Base-by-base conservation (phyloP, 2,797 vertebrate species). In the Platalea minor region DNA sequence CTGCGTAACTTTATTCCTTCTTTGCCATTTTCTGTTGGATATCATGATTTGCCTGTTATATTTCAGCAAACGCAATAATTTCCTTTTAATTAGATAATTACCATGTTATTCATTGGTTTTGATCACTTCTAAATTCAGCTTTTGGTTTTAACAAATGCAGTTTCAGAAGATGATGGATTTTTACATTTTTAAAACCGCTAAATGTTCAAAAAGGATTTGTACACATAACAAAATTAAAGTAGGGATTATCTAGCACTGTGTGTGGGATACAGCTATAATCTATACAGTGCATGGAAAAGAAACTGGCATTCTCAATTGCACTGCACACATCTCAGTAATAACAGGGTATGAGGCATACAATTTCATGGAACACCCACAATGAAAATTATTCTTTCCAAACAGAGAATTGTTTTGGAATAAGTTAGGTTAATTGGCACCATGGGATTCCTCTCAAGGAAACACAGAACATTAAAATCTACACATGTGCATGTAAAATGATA, bases 391-490 rank as follows among this genome's bases (percentile, higher is more conserved):
- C 98, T 98, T 98, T 98, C 98, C 98, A 98, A 99, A 98, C 98
- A 97, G 98, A 98, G 98, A 98, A 99, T 99, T 99, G 99, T 99
- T 99, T 99, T 98, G 98, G 98, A 99, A 98, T 98, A 98, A 98
- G 98, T 98, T 98, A 98, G 98, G 98, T 98, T 99, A 99, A 99
- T 99, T 99, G 99, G 98, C 98, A 98, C 98, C 97, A 94, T 96
- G 98, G 98, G 98, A 98, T 98, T 98, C 98, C 97, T 97, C 97
- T 98, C 97, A 98, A 98, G 98, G 99, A 99, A 99, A 98, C 98
- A 98, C 98, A 98, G 98, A 99, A 98, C 98, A 98, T 98, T 98
- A 98, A 98, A 99, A 99, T 98, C 98, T 98, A 98, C 98, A 98
- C 98, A 98, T 98, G 98, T 98, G 96, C 97, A 98, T 98, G 97